Evolutionary conservation across 2,888 invertebrate species (phyloP).

Genomic region (Lycaena phlaeas): DNA sequence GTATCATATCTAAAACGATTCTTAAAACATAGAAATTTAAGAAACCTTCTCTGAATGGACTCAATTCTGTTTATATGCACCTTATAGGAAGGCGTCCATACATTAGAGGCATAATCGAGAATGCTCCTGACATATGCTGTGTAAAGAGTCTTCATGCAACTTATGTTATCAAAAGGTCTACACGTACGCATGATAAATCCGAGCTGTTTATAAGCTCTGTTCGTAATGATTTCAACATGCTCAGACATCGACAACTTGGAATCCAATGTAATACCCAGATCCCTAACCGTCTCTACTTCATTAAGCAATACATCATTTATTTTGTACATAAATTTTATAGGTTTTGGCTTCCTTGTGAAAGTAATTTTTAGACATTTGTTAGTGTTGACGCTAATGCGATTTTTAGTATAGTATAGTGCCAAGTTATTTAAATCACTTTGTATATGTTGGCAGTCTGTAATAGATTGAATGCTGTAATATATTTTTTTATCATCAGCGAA

Average conservation of each 20-base stretch:
- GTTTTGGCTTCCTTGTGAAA: too few species aligned
- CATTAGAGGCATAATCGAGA: background rate
- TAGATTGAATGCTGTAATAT: background rate
- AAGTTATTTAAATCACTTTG: conserved; percentile 9
- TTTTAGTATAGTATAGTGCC: background rate
- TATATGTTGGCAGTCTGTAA: background rate
- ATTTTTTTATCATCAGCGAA: conserved; percentile 12
- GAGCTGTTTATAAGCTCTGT: background rate
- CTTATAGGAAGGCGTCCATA: background rate
- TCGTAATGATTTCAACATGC: background rate
- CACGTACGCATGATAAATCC: background rate
- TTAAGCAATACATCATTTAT: too few species aligned
- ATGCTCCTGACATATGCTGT: background rate
- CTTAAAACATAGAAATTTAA: too few species aligned
- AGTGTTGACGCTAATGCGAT: conserved; percentile 4
- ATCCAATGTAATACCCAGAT: background rate
- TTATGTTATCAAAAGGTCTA: background rate
- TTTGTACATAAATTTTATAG: too few species aligned
- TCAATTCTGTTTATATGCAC: background rate
- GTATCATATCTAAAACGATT: too few species aligned
- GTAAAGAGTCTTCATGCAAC: background rate
- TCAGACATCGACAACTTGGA: background rate
- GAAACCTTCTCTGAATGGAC: background rate
- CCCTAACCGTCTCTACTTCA: background rate
- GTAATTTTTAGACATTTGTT: conserved; percentile 1